These are phyloP conservation scores for Leuciscus waleckii DNA, from an alignment of 2,797 vertebrate genomes.

Conservation along the genomic window DNA sequence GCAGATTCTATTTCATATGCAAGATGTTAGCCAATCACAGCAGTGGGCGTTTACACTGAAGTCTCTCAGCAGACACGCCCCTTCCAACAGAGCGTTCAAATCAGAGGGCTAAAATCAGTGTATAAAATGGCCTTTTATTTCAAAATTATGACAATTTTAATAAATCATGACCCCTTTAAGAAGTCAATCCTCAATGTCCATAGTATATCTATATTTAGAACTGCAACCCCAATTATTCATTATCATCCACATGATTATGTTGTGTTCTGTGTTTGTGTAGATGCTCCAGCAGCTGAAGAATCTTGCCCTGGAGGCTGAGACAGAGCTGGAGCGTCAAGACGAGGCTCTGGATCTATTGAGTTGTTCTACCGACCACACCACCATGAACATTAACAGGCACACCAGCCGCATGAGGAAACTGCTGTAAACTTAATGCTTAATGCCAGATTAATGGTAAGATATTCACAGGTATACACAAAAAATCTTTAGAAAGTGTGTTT, in stretches of 20 bases:
- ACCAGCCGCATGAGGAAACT: conserved; percentile 86
- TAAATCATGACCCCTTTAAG: too few species aligned
- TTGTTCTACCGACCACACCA: conserved; percentile 81
- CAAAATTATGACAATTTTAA: too few species aligned
- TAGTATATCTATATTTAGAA: background rate
- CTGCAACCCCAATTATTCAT: background rate
- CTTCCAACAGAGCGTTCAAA: too few species aligned
- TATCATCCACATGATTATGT: background rate
- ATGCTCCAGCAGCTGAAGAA: conserved; percentile 90
- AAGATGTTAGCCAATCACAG: too few species aligned
- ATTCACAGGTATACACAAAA: background rate
- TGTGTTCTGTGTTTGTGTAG: conserved; percentile 70
- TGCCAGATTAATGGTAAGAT: conserved; percentile 38
- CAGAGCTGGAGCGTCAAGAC: conserved; percentile 90
- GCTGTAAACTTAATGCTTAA: conserved; percentile 71
- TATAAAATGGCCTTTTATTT: too few species aligned
- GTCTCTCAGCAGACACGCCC: too few species aligned
- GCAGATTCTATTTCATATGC: too few species aligned
- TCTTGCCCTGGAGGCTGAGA: conserved; percentile 89
- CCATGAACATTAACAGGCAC: conserved; percentile 85
- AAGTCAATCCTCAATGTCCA: background rate
- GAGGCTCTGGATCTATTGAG: conserved; percentile 85
- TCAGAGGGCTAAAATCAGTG: too few species aligned
- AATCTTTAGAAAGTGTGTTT: background rate
- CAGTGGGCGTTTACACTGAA: too few species aligned